Base-by-base conservation (phyloP, 2,113 vertebrate species). In the Halcyon senegalensis region DNA sequence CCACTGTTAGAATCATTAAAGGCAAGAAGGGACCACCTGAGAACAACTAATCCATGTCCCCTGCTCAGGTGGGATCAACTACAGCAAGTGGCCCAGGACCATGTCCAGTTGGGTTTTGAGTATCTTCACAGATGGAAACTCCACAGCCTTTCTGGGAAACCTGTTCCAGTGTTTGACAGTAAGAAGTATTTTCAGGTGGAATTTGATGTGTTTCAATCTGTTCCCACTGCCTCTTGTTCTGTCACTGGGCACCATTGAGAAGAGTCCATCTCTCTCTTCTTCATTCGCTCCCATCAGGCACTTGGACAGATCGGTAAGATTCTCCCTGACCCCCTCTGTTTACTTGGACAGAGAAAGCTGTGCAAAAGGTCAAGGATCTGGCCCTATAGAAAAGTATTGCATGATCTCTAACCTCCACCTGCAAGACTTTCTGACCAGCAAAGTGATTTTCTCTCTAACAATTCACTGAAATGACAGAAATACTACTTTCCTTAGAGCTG, bases 191-290 rank as follows among this genome's bases (percentile, higher is more conserved):
- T 80, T 53, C 53, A 72, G 16, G 20, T 16, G 27, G 48, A 28
- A 75, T 76, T 70, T 62, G 3, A 27, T 5, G 5, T 41, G 4
- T 39, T 79, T 59, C 51, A 48, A 0, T 55, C 50, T n/a, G 16
- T 68, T 18, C 10, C 18, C 24, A 39, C 2, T 50, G 37, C 27
- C 6, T 30, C 28, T 64, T 50, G 15, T 41, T 3, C 17, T 69
- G 27, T 48, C 44, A 39, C 0, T 67, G 25, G 16, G 4, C n/a
- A n/a, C 16, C 13, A 24, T 15, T 0, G 21, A 41, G 35, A 55
- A 60, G 2, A 66, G 16, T 37, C 6, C 2, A 1, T 5, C 13
- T 60, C 60, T 16, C 7, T n/a, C 25, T 41, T 63, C n/a, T 31
- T 50, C 56, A 37, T 64, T 76, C 11, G 30, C 3, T 89, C 17